Conservation (phyloP, 2,888 invertebrate species). For the Cotesia congregata region DNA sequence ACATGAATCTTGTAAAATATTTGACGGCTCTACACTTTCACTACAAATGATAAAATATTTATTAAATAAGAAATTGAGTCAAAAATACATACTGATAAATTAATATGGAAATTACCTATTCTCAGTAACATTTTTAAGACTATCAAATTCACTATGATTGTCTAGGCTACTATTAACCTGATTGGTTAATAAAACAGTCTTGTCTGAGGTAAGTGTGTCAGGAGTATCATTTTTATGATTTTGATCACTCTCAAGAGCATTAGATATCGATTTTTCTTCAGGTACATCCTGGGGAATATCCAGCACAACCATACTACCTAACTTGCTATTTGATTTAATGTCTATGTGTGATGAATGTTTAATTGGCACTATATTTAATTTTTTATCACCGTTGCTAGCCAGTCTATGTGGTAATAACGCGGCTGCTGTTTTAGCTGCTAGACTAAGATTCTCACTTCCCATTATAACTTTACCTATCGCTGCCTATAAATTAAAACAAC, state of each 20-base stretch:
- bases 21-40: neutral
- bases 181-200: slow-evolving; percentile 44
- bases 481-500: slow-evolving; percentile 55
- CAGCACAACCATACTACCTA: slow-evolving; percentile 55
- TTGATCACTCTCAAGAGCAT: slow-evolving; percentile 51
- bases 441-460: slow-evolving; percentile 61
- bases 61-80: too few relatives aligned
- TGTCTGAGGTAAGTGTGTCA: slow-evolving; percentile 45
- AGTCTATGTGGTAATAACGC: slow-evolving; percentile 56
- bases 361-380: slow-evolving; percentile 33
- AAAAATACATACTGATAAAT: too few relatives aligned
- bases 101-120: neutral
- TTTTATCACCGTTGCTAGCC: slow-evolving; percentile 58
- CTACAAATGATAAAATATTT: neutral
- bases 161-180: neutral
- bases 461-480: slow-evolving; percentile 65
- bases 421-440: slow-evolving; percentile 47
- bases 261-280: slow-evolving; percentile 50
- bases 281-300: slow-evolving; percentile 61
- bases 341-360: slow-evolving; percentile 19
- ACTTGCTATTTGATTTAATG: slow-evolving; percentile 26
- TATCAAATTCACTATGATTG: neutral
- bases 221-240: slow-evolving; percentile 57
- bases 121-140: neutral
- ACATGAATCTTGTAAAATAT: slow-evolving; percentile 24